Percentiles rank a stretch among this genome's conserved stretches.
Conservation (phyloP, 2,888 invertebrate species). For the Epistrophella euchroma region DNA sequence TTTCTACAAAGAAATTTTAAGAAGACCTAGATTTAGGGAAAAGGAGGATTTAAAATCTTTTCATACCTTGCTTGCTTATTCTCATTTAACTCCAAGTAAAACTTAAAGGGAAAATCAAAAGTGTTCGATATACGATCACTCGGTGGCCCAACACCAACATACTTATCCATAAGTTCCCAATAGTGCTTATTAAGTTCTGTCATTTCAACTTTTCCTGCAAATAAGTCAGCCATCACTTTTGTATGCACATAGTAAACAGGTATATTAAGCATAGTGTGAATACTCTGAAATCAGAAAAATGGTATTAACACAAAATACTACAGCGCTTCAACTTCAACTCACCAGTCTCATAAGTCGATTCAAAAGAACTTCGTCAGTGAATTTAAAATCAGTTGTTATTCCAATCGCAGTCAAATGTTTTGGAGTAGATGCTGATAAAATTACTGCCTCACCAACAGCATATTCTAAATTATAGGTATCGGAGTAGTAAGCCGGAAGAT, state of each 20-base stretch:
- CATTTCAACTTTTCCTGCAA: not conserved
- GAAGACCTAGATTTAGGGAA: too few species aligned
- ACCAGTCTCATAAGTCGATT: slow-evolving; percentile 63
- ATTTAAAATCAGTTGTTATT: slow-evolving; percentile 5
- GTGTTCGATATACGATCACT: not conserved
- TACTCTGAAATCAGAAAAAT: not conserved
- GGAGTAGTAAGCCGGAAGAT: slow-evolving; percentile 54
- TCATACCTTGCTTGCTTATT: slow-evolving; percentile 1
- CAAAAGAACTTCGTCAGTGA: slow-evolving; percentile 15
- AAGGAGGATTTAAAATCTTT: not conserved
- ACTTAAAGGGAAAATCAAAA: slow-evolving; percentile 8
- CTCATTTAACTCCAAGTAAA: not conserved
- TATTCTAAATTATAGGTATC: slow-evolving; percentile 45
- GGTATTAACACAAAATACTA: not conserved
- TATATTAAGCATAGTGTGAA: slow-evolving; percentile 14
- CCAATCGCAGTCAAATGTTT: slow-evolving; percentile 47
- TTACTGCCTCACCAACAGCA: slow-evolving; percentile 63
- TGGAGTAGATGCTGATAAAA: slow-evolving; percentile 56
- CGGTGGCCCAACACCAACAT: slow-evolving; percentile 24
- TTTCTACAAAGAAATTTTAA: not conserved
- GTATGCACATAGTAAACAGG: slow-evolving; percentile 14
- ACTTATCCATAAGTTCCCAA: slow-evolving; percentile 23
- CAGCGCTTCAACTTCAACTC: not conserved
- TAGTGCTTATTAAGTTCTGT: not conserved
- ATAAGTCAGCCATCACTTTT: slow-evolving; percentile 12